phyloP scores from a whole-genome alignment of 2,797 vertebrate genomes.

The Sarcophilus harrisii region DNA sequence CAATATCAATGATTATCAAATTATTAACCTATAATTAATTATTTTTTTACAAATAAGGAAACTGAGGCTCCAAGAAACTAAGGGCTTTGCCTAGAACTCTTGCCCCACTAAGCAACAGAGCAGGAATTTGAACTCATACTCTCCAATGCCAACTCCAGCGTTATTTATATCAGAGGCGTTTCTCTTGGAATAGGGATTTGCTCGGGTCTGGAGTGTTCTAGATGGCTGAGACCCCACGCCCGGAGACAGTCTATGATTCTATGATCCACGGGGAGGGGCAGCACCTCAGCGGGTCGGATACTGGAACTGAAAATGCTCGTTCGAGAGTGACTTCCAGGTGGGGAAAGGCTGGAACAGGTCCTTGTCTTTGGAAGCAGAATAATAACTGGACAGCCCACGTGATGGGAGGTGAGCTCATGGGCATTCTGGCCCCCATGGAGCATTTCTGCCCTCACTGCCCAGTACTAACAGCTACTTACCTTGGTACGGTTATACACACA shows the following conservation, averaged over 20 bases:
- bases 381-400: too few relatives aligned
- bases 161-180: not conserved
- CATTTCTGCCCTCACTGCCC: too few relatives aligned
- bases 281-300: not conserved
- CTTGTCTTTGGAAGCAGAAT: not conserved
- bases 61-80: not conserved
- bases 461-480: too few relatives aligned
- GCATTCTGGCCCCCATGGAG: too few relatives aligned
- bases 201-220: not conserved
- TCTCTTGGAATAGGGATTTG: not conserved
- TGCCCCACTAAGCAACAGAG: not conserved
- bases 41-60: not conserved
- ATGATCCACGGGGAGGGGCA: not conserved
- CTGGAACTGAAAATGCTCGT: not conserved
- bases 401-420: too few relatives aligned
- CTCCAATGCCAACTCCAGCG: not conserved
- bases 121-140: not conserved
- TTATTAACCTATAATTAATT: not conserved
- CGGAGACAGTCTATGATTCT: not conserved
- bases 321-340: not conserved
- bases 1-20: too few relatives aligned
- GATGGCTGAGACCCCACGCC: fast-evolving
- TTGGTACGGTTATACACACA: too few relatives aligned
- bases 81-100: not conserved
- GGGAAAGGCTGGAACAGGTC: not conserved